Base-by-base conservation (phyloP, 2,888 invertebrate genomes). In the Anaspis maculata region DNA sequence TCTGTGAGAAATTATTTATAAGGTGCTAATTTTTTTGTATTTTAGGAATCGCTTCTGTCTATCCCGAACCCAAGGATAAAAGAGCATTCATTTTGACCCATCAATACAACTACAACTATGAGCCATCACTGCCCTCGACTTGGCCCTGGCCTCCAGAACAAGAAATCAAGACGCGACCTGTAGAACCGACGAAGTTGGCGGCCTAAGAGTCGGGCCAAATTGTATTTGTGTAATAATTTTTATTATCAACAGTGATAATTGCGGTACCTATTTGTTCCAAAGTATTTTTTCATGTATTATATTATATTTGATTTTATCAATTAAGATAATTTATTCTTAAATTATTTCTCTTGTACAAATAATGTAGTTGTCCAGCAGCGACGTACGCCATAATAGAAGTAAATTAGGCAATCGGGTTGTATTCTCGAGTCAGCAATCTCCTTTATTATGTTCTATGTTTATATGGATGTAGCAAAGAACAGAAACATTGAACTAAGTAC, bases 21-120 rank as follows among this genome's bases (percentile, higher is more conserved):
- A n/a, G n/a, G n/a, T n/a, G n/a, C n/a, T 19, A 19, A 6, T 19
- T 19, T 19, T 19, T 19, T 19, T 19, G 19, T 19, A 19, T 19
- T 60, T 11, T 57, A 84, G 84, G 81, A 64, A 71, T 84, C 45
- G 89, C 90, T 2, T 86, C 88, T 2, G 78, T 83, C 3, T 90
- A 90, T 61, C 90, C 90, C 0, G 82, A 88, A 62, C 90, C 90
- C 23, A 75, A 76, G 47, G 79, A 90, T 55, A 76, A 86, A 54
- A 66, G 72, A 32, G 68, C 74, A 43, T 84, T 82, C 64, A 73
- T 90, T 19, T 69, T 76, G 51, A 74, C 75, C 34, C 82, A 84
- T 59, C 74, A 84, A 68, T 90, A 87, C 66, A 79, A 79, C 59
- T 79, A 74, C 53, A 74, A 83, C 57, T 91, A 90, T 60, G 81